Conservation (phyloP, 2,797 vertebrate species). For the Decapterus maruadsi region DNA sequence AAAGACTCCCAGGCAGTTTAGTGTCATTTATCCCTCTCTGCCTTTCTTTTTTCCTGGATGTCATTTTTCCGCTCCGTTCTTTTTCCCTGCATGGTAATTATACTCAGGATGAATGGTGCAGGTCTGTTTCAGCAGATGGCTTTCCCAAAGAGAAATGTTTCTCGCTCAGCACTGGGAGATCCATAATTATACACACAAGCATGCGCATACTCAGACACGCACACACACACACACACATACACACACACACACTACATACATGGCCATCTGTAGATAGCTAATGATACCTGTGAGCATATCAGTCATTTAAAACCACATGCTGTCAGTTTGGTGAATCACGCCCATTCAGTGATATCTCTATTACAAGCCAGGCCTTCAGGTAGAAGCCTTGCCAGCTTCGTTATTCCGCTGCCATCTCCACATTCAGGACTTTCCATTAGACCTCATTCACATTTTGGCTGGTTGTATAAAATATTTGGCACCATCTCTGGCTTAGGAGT, state of each 20-base stretch:
- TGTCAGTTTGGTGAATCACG: slow-evolving; percentile 73
- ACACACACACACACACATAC: slow-evolving; percentile 30
- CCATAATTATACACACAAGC: slow-evolving; percentile 83
- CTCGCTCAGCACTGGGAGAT: slow-evolving; percentile 77
- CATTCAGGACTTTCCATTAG: slow-evolving; percentile 48
- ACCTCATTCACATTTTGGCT: slow-evolving; percentile 55
- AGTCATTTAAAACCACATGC: slow-evolving; percentile 78
- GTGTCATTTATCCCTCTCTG: slow-evolving; percentile 64
- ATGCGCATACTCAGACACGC: slow-evolving; percentile 23
- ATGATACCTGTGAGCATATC: slow-evolving; percentile 82
- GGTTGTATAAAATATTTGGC: slow-evolving; percentile 41
- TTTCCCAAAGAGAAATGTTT: slow-evolving; percentile 81
- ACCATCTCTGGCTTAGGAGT: slow-evolving; percentile 16
- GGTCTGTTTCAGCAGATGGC: slow-evolving; percentile 84
- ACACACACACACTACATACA: background rate
- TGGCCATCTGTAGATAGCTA: slow-evolving; percentile 81
- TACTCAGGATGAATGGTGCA: slow-evolving; percentile 80
- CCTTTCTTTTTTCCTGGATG: slow-evolving; percentile 57
- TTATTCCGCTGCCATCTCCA: slow-evolving; percentile 43
- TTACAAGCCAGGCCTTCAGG: slow-evolving; percentile 62
- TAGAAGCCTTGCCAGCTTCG: slow-evolving; percentile 38
- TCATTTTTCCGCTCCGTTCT: slow-evolving; percentile 74
- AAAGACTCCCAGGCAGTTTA: slow-evolving; percentile 59
- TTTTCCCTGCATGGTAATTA: slow-evolving; percentile 77
- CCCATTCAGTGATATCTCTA: slow-evolving; percentile 75